Conservation (phyloP, 2,797 vertebrate genomes). For the Neosilurus hyrtlii region DNA sequence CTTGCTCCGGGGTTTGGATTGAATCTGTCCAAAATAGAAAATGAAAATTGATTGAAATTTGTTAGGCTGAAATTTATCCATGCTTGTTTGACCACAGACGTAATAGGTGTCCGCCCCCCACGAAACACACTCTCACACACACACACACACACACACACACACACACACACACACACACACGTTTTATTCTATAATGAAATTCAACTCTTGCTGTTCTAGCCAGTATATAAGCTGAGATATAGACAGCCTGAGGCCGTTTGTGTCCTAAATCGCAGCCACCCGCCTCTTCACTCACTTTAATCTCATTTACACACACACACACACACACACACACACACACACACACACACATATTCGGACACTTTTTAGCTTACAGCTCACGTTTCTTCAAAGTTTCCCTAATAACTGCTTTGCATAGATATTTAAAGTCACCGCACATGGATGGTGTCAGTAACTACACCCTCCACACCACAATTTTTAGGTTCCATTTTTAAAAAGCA, state of each 20-base stretch:
- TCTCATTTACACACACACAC: slow-evolving; percentile 1
- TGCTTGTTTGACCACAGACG: neutral
- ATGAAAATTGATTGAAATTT: neutral
- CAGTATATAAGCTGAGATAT: slow-evolving; percentile 15
- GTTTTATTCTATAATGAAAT: slow-evolving; percentile 25
- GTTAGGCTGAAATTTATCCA: neutral
- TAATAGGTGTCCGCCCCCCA: neutral
- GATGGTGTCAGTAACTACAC: neutral
- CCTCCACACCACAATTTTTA: neutral
- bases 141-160: slow-evolving; percentile 11
- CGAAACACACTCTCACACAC: too few relatives aligned
- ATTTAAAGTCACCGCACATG: neutral
- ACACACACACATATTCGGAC: neutral
- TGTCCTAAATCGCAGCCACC: slow-evolving; percentile 31
- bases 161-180: slow-evolving; percentile 22
- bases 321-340: neutral
- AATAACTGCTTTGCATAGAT: slow-evolving; percentile 7
- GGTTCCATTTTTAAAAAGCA: neutral
- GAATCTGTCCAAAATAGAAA: neutral
- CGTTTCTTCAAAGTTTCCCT: neutral
- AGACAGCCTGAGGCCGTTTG: slow-evolving; percentile 28
- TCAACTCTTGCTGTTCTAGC: slow-evolving; percentile 17
- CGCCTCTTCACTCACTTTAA: slow-evolving; percentile 26
- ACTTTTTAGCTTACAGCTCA: slow-evolving; percentile 5
- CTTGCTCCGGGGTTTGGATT: neutral